Evolutionary conservation across 2,888 invertebrate genomes (phyloP), one percentile per base, ranked within the genome.

Genomic region (Eubasilissa splendida): DNA sequence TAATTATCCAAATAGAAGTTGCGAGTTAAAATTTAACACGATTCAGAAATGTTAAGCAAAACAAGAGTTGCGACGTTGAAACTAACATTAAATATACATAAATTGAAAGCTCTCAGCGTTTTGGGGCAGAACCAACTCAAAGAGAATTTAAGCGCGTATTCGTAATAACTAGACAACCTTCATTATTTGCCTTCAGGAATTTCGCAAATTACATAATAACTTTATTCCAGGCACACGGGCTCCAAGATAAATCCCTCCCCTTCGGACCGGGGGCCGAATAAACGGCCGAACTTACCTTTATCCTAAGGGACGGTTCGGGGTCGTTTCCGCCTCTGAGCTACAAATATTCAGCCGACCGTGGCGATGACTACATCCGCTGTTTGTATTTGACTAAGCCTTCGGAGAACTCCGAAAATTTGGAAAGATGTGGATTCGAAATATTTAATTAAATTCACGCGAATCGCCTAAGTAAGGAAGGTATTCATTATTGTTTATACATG

Each of bases 181-280:
- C 80, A 63, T 80, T 80, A 80, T 80, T 80, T 80, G 80, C 76
- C 60, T 70, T 65, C 76, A 59, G 60, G 77, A 82, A 79, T 77
- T 83, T 71, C 60, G 79, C 75, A 77, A 82, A 83, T 81, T 83
- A 81, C 77, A 70, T 77, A 80, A 79, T 81, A 83, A 82, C 79
- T 83, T 80, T 78, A 76, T 82, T 78, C 77, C 80, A 58, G 66
- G 71, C 79, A 68, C 76, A 75, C 75, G 63, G 68, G 76, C 59
- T 58, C 63, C 80, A 82, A 83, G 82, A 82, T 80, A 80, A 82
- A 83, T 75, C 80, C 77, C 80, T 80, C 71, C 74, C 50, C 66
- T 53, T 70, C 76, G 65, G 76, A 54, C 74, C 65, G 31, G 60
- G 73, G 73, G 50, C 79, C 79, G 76, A 83, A 81, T 83, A 79